phyloP scores from a whole-genome alignment of 1,140 invertebrate genomes.

The Brachionus sp. region DNA sequence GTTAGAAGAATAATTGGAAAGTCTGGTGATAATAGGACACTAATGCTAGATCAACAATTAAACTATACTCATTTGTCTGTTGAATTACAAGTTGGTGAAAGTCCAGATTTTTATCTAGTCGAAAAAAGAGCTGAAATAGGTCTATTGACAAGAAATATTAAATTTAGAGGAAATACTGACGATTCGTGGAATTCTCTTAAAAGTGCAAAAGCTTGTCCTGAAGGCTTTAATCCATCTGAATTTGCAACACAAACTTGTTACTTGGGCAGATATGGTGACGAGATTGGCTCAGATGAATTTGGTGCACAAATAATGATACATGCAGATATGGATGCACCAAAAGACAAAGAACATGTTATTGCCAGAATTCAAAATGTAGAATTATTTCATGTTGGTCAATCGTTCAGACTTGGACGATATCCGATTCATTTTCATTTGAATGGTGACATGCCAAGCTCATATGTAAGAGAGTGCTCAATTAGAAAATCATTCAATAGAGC shows the following conservation, averaged over 20 bases:
- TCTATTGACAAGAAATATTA: constrained; percentile 47
- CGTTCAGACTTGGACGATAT: constrained; percentile 57
- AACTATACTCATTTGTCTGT: constrained; percentile 48
- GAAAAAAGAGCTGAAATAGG: constrained; percentile 48
- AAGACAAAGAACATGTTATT: not conserved
- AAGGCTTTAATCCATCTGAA: constrained; percentile 55
- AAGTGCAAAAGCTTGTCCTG: constrained; percentile 51
- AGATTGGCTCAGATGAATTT: constrained; percentile 54
- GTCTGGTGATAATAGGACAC: constrained; percentile 49
- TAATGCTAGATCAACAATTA: constrained; percentile 51
- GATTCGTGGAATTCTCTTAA: constrained; percentile 43
- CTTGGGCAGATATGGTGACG: constrained; percentile 53
- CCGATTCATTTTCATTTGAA: constrained; percentile 57
- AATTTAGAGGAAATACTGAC: constrained; percentile 48
- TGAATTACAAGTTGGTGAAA: not conserved
- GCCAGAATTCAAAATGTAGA: constrained; percentile 41
- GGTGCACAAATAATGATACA: constrained; percentile 55
- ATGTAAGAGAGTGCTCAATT: constrained; percentile 52
- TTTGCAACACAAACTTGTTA: constrained; percentile 56
- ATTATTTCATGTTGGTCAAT: constrained; percentile 52
- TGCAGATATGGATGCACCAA: constrained; percentile 1
- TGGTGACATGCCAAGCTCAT: constrained; percentile 53
- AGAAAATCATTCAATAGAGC: constrained; percentile 57
- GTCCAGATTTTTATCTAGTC: not conserved
- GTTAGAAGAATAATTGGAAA: constrained; percentile 50